Evolutionary conservation across 2,888 invertebrate genomes (phyloP), one percentile per base, ranked within the genome.

Genomic region (Oscheius sp.): DNA sequence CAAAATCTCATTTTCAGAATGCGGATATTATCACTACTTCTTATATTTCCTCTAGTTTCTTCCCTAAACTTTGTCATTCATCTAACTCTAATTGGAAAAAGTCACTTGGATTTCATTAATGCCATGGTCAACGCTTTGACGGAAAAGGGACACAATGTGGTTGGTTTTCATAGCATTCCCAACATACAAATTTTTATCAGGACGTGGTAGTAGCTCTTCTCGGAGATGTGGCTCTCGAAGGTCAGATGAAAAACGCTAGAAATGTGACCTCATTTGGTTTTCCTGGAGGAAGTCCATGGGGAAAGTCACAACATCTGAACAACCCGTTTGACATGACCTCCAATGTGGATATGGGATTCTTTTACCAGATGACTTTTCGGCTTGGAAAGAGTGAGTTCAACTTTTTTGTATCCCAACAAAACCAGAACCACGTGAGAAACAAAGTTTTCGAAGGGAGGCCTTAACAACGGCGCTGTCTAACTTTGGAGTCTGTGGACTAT

Each of bases 291-390:
- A 53, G 29, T 53, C 53, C 53, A 9, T 53, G 53, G 53, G 53
- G 53, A 4, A 53, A 53, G 53, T 13, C 53, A 29, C n/a, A 13
- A 13, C 53, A 53, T 29, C 1, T 53, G n/a, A 53, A 53, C 29
- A 29, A 53, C 1, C 53, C 53, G 3, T 53, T 53, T 29, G 53
- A 53, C 29, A 53, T 53, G 53, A 53, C 11, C 29, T 53, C 53
- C 53, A 53, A 53, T 53, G 53, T 53, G n/a, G 53, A 53, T 29
- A 53, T 53, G 53, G 29, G 53, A 4, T 53, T 53, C 53, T 53
- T 53, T 11, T 53, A 53, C 53, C 42, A 42, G 42, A 42, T 42
- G 42, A 42, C 42, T 42, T 42, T 42, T 7, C 42, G 7, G 42
- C 42, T 42, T 5, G 42, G 42, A 7, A 42, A 42, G 7, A 42